Evolutionary conservation across 2,113 vertebrate genomes (phyloP).

Genomic region (Rattus norvegicus): DNA sequence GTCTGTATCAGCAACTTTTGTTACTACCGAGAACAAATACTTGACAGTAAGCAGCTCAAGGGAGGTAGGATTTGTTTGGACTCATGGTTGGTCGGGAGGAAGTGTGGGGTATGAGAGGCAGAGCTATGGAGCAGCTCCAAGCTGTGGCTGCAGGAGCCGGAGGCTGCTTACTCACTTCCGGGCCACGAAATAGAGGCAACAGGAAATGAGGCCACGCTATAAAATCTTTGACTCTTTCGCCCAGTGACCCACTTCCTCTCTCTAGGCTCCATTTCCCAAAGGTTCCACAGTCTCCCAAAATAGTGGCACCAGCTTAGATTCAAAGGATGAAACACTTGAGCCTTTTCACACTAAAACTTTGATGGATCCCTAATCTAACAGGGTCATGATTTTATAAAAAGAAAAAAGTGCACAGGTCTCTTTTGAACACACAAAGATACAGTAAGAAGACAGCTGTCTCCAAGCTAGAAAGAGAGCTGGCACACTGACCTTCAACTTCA

Average conservation of each 20-base stretch:
- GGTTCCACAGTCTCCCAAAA: neutral
- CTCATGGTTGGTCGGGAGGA: neutral
- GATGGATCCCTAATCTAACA: neutral
- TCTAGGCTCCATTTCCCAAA: neutral
- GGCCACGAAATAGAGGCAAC: neutral
- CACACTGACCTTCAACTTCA: neutral
- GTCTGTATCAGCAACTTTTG: neutral
- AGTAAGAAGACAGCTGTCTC: neutral
- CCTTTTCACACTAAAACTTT: neutral
- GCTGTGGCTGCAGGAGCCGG: neutral
- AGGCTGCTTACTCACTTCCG: neutral
- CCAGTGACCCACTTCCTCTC: neutral
- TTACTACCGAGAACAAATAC: neutral
- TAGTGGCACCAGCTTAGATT: neutral
- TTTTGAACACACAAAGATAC: neutral
- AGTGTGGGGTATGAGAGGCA: no score
- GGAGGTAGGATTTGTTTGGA: neutral
- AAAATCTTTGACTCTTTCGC: neutral
- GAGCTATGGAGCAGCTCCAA: neutral
- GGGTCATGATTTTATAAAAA: neutral
- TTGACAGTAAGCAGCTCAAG: neutral
- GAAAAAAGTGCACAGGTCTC: no score
- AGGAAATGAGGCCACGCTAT: neutral
- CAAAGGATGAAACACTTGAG: neutral
- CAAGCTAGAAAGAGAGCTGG: neutral